phyloP scores from a whole-genome alignment of 2,797 vertebrate species.

The Lacerta agilis region DNA sequence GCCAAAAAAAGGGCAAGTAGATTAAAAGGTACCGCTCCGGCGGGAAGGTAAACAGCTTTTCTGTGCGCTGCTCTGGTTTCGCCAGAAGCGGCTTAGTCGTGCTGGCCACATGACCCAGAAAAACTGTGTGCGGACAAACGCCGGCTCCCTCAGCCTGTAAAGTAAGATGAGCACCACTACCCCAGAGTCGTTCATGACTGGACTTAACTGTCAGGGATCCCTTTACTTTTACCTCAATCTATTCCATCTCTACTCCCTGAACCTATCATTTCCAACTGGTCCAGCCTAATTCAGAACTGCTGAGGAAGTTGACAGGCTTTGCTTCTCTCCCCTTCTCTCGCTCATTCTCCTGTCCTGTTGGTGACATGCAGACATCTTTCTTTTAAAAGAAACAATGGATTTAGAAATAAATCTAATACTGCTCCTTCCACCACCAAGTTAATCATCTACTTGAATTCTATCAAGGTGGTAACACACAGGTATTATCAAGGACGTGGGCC shows the following conservation, averaged over 20 bases:
- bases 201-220: too few relatives aligned
- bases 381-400: slow-evolving; percentile 6
- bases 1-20: too few relatives aligned
- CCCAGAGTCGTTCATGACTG: too few relatives aligned
- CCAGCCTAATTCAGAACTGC: slow-evolving; percentile 57
- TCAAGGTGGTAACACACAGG: slow-evolving; percentile 52
- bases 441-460: slow-evolving; percentile 66
- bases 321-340: slow-evolving; percentile 14
- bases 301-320: slow-evolving; percentile 32
- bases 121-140: too few relatives aligned
- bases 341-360: slow-evolving; percentile 35
- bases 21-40: too few relatives aligned
- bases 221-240: slow-evolving; percentile 48
- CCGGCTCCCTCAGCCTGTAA: too few relatives aligned
- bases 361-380: slow-evolving; percentile 55
- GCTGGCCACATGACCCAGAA: too few relatives aligned
- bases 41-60: too few relatives aligned
- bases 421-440: slow-evolving; percentile 42
- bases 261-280: slow-evolving; percentile 71
- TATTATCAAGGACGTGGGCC: slow-evolving; percentile 52
- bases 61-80: too few relatives aligned
- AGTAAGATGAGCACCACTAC: fast-evolving
- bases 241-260: slow-evolving; percentile 65
- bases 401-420: slow-evolving; percentile 67
- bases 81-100: too few relatives aligned